Base-by-base conservation (phyloP, 92 coral and sea anemone genomes). In the Ricordea florida region DNA sequence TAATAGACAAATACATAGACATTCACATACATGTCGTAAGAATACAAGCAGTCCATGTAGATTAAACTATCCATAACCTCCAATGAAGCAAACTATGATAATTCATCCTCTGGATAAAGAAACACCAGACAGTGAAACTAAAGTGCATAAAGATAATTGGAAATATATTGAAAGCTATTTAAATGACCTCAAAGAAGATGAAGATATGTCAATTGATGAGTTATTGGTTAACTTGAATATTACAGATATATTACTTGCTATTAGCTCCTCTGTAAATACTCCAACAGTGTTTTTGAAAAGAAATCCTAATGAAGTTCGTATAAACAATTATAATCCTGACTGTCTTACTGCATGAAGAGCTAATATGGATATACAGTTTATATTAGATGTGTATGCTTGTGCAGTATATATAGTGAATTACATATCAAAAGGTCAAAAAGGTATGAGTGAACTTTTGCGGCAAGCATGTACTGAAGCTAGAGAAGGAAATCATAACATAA, bases 381-480 rank as follows among this genome's bases (percentile, higher is more conserved):
- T n/a, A n/a, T n/a, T n/a, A n/a, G n/a, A n/a, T n/a, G n/a, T n/a
- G n/a, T n/a, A n/a, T n/a, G n/a, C n/a, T n/a, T n/a, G n/a, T n/a
- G n/a, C n/a, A n/a, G n/a, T n/a, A 60, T 84, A 84, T 37, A 69
- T 48, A 40, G 78, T 41, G 6, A 59, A 57, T 29, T 82, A 82
- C 56, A 81, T 74, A 43, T 82, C 88, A 38, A 82, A 82, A 82
- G 88, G 76, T 38, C 83, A 82, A 40, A 65, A 82, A 76, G 88
- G 88, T 25, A 75, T 76, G 69, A 74, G 77, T 82, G 88, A 81
- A 48, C 66, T 80, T 17, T 58, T 80, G 62, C 11, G 72, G 45
- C 33, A 32, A 24, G 86, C 87, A 30, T 81, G 87, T 52, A 45
- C 28, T 40, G 87, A 82, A 74, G 84, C 88, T 14, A 82, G 75